These are phyloP conservation scores for Euphydryas editha DNA, from an alignment of 2,888 invertebrate species.

Conservation along the genomic window DNA sequence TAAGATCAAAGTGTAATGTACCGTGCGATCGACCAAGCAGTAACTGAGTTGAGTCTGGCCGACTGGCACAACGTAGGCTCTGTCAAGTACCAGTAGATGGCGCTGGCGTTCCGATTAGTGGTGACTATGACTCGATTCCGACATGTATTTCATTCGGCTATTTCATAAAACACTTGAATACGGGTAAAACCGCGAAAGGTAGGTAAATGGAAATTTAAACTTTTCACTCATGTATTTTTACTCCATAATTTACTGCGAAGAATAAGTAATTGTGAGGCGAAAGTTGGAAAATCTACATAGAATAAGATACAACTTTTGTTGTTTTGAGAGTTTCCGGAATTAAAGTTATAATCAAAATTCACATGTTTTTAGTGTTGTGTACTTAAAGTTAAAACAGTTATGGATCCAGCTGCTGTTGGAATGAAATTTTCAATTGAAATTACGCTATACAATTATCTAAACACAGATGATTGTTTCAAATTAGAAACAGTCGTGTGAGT, in stretches of 20 bases:
- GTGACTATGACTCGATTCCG: too few species aligned
- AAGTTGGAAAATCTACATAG: constrained; percentile 33
- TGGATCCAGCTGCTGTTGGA: not conserved
- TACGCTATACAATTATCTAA: too few species aligned
- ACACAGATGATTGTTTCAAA: too few species aligned
- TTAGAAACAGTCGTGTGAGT: too few species aligned
- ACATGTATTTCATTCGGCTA: too few species aligned
- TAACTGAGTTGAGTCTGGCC: too few species aligned
- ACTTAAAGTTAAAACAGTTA: not conserved
- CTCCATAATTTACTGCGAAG: constrained; percentile 22
- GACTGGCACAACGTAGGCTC: too few species aligned
- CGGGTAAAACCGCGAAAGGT: not conserved
- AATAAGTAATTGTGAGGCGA: constrained; percentile 31
- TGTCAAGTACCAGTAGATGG: too few species aligned
- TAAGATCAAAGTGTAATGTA: too few species aligned
- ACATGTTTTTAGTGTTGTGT: not conserved
- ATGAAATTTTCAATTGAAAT: not conserved
- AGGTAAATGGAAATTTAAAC: constrained; percentile 11
- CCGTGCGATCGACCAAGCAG: too few species aligned
- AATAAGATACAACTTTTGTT: constrained; percentile 21
- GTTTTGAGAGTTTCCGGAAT: not conserved
- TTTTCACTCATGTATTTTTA: constrained; percentile 27
- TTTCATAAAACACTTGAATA: too few species aligned
- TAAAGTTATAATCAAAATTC: not conserved
- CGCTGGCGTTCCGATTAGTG: too few species aligned